Evolutionary conservation across 2,888 invertebrate genomes (phyloP).

Genomic region (Sinotaia quadrata): DNA sequence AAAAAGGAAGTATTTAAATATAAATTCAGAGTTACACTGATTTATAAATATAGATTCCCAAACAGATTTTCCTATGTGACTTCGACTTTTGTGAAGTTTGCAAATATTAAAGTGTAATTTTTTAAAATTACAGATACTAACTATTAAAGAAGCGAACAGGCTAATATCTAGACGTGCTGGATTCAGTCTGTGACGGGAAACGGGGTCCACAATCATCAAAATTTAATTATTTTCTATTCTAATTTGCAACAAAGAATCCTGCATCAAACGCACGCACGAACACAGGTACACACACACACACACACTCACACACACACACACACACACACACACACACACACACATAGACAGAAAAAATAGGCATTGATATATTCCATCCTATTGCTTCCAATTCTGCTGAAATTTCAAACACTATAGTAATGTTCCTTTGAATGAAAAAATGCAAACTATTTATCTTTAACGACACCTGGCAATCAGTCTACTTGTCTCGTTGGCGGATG

Average conservation of each 20-base stretch:
- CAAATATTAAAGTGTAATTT: too few relatives aligned
- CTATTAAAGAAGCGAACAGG: too few relatives aligned
- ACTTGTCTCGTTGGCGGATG: conserved; percentile 18
- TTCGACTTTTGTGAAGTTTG: too few relatives aligned
- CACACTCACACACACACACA: not conserved
- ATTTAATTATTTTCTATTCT: too few relatives aligned
- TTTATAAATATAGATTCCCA: too few relatives aligned
- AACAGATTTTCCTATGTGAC: too few relatives aligned
- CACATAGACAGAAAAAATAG: not conserved
- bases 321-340: conserved; percentile 7
- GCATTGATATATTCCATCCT: not conserved
- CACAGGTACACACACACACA: not conserved
- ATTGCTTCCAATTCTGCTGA: not conserved
- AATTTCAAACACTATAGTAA: not conserved
- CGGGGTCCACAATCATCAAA: too few relatives aligned
- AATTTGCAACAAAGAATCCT: not conserved
- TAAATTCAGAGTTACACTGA: too few relatives aligned
- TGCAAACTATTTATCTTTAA: not conserved
- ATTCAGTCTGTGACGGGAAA: too few relatives aligned
- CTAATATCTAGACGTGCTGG: too few relatives aligned
- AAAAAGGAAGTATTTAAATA: too few relatives aligned
- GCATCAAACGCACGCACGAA: not conserved
- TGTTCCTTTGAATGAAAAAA: not conserved
- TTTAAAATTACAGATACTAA: too few relatives aligned
- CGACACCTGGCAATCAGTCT: not conserved